These are phyloP conservation scores for Phalera bucephala DNA, from an alignment of 2,888 invertebrate species.

Conservation along the genomic window DNA sequence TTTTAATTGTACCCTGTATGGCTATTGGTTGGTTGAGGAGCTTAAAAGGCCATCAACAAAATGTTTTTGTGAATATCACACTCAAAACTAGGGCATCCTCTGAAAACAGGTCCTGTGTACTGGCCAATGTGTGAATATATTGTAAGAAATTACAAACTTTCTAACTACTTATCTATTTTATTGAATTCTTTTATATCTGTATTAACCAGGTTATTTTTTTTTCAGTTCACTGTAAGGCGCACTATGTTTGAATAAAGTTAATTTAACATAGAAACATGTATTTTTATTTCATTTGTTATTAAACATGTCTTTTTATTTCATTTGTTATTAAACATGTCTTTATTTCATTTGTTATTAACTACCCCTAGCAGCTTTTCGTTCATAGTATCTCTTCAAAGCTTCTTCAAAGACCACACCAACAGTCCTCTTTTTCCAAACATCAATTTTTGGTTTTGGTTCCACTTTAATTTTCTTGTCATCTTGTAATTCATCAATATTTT, in stretches of 20 bases:
- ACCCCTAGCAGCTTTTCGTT: constrained; percentile 85
- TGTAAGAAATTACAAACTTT: too few relatives aligned
- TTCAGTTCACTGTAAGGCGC: constrained; percentile 84
- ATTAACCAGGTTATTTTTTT: constrained; percentile 33
- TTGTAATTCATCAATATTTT: constrained; percentile 23
- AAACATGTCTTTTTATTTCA: not conserved
- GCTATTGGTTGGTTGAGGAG: too few relatives aligned
- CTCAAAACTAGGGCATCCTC: too few relatives aligned
- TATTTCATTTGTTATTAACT: constrained; percentile 26
- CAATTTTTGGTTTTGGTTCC: constrained; percentile 77
- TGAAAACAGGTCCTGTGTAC: too few relatives aligned
- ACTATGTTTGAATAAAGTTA: constrained; percentile 53
- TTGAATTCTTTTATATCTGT: constrained; percentile 7
- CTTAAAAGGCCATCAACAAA: too few relatives aligned
- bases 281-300: constrained; percentile 1
- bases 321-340: not conserved
- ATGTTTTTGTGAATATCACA: too few relatives aligned
- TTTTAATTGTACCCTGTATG: too few relatives aligned
- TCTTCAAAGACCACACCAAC: constrained; percentile 89
- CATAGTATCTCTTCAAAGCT: constrained; percentile 89
- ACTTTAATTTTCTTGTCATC: constrained; percentile 22
- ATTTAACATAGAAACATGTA: not conserved
- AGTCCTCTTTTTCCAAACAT: constrained; percentile 93
- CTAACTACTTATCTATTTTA: not conserved
- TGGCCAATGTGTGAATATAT: too few relatives aligned